Base-by-base conservation (phyloP, 2,113 vertebrate genomes). In the Dolichallabes microphthalmus region DNA sequence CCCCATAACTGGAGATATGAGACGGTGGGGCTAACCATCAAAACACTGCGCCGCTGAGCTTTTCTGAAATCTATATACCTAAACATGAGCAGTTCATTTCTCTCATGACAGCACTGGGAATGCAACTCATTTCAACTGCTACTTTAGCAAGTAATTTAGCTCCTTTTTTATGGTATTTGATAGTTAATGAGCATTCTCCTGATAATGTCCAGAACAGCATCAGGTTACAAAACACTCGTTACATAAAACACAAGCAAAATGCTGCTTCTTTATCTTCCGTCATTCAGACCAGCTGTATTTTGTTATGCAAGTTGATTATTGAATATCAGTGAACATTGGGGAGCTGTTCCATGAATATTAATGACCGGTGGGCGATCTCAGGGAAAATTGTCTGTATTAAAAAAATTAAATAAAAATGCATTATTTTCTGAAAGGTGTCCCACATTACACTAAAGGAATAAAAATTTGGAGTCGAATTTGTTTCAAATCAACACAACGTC, bases 201-300 rank as follows among this genome's bases (percentile, higher is more conserved):
- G 39, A 4, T 52, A 52, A 52, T 45, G 20, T 52, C 14, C 50
- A 25, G 45, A 74, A 74, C 45, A 15, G 14, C 13, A 9, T 27
- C 6, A 52, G 5, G 25, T 75, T 75, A 52, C 1, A 15, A 75
- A 53, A 75, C 45, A n/a, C 73, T 53, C 25, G 7, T 71, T 71
- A 71, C 19, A 45, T 71, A 71, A 13, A 39, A 45, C 19, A 71
- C 68, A 71, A 20, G 69, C 14, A 17, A 76, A 76, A 55, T 19
- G 2, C n/a, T 6, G n/a, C 74, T 30, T 76, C 2, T 19, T 76
- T 76, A 76, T 76, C 30, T 30, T 55, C 74, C 9, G 64, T 27
- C n/a, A 76, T 76, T 76, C 30, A 76, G 74, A 10, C n/a, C 74
- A 30, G 74, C 74, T 76, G 74, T 55, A 76, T 53, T 15, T 52